Conservation (phyloP, 2,888 invertebrate species). For the Ceriagrion tenellum region DNA sequence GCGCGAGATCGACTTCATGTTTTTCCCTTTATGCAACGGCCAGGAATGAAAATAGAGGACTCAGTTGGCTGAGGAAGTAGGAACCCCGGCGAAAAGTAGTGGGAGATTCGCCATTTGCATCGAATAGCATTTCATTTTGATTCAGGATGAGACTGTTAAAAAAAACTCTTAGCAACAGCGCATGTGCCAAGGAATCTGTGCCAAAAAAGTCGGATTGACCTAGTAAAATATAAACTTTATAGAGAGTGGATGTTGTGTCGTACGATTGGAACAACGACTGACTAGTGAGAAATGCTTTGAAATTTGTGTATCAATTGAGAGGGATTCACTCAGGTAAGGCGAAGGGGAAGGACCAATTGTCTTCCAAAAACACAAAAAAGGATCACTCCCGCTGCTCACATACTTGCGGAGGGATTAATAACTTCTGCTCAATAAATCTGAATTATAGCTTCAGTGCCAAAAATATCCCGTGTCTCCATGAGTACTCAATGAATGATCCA, state of each 20-base stretch:
- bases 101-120: background rate
- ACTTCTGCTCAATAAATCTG: constrained; percentile 29
- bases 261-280: constrained; percentile 15
- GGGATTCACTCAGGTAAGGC: constrained; percentile 37
- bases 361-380: constrained; percentile 29
- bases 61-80: too few relatives aligned
- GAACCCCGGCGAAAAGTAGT: background rate
- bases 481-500: background rate
- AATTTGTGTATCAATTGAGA: constrained; percentile 16
- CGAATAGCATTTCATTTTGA: background rate
- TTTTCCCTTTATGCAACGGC: too few relatives aligned
- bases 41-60: too few relatives aligned
- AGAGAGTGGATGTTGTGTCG: constrained; percentile 3
- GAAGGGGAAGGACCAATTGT: constrained; percentile 40
- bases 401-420: constrained; percentile 30
- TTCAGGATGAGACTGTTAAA: background rate
- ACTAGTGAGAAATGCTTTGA: constrained; percentile 17
- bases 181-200: background rate
- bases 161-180: background rate
- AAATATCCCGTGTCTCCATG: constrained; percentile 15
- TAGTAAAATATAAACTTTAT: constrained; percentile 1
- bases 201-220: background rate
- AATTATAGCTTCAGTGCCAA: constrained; percentile 21
- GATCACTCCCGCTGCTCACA: constrained; percentile 47
- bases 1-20: too few relatives aligned